Base-by-base conservation (phyloP, 1,140 invertebrate genomes). In the Philopotamus ludificatus region DNA sequence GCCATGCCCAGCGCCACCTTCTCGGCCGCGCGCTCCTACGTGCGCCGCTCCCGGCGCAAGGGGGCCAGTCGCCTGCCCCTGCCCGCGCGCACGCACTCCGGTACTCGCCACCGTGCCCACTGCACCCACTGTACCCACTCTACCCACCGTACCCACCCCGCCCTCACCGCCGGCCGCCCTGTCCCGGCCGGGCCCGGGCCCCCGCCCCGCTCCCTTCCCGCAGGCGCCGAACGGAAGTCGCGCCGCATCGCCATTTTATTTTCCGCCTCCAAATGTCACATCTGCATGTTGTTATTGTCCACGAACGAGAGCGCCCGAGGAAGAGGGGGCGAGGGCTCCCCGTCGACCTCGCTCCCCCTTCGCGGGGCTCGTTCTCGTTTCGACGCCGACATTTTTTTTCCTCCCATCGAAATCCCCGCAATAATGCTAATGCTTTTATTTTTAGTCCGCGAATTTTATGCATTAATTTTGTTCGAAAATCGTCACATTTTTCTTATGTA, bases 1-100 rank as follows among this genome's bases (percentile, higher is more conserved):
- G 21, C 15, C 83, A 93, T 93, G 91, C 91, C 91, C 83, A 92
- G 90, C 84, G 90, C 90, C 79, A 92, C 90, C 75, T 92, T 92
- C 82, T 90, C 89, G 74, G 89, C 90, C 78, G 90, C 89, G 76
- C 86, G 90, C 82, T 90, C 89, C 80, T 92, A 91, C 83, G 87
- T 91, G 73, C 85, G 90, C 75, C 85, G 89, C 81, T 92, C 90
- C 73, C 83, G 90, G 75, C 87, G 90, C 83, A 92, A 92, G 89
- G 89, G 88, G 76, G 88, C 86, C 81, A 85, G 90, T 74, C 90
- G 91, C 77, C 89, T 70, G 47, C 68, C 68, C 42, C 49, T 70
- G 26, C 68, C 68, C 53, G 58, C 63, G 41, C 44, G 68, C 44
- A 63, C 68, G 0, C 67, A 70, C 55, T 66, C 63, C 41, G 68